Percentiles rank a stretch among this genome's conserved stretches.
phyloP scores from a whole-genome alignment of 2,888 invertebrate genomes.

The Lathronympha strigana region DNA sequence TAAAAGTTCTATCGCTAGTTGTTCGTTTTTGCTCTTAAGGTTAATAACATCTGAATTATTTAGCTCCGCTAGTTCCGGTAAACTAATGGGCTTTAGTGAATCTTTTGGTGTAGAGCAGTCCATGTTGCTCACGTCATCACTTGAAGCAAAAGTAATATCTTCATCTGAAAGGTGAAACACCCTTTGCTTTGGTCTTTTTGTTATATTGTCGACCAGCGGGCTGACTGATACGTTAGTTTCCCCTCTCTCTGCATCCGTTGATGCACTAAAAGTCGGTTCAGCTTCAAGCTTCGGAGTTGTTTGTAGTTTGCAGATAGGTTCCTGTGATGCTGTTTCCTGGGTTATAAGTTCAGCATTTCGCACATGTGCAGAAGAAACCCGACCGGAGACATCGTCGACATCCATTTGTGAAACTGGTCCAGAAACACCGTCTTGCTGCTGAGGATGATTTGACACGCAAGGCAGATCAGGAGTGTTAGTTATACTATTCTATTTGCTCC shows the following conservation, averaged over 20 bases:
- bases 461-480: no score
- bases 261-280: neutral
- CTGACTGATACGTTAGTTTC: neutral
- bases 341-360: no score
- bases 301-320: no score
- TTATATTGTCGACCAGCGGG: neutral
- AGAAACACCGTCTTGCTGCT: no score
- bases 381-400: no score
- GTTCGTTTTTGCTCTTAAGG: neutral
- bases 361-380: no score
- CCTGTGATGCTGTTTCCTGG: no score
- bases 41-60: neutral
- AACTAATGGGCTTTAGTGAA: neutral
- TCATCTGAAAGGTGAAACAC: neutral
- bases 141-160: neutral
- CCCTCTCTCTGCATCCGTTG: neutral
- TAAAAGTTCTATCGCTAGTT: neutral
- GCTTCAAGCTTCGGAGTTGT: neutral
- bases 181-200: neutral
- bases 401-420: no score
- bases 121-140: neutral
- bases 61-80: neutral
- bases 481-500: no score
- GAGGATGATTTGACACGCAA: no score
- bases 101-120: neutral